Base-by-base conservation (phyloP, 2,113 vertebrate species). In the Crotalus horridus region DNA sequence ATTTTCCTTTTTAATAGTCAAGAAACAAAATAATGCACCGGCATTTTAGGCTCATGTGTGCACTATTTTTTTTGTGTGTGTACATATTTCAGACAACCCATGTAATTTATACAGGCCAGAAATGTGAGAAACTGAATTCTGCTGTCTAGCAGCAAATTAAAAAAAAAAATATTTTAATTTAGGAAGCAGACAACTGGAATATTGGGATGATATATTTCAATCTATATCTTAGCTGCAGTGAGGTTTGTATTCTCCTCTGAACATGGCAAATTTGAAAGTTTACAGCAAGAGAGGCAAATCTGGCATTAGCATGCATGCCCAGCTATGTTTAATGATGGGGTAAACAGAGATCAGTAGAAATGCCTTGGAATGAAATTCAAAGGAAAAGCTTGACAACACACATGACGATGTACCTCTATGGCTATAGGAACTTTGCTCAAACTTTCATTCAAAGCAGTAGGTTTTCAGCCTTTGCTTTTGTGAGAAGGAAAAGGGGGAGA, bases 391-490 rank as follows among this genome's bases (percentile, higher is more conserved):
- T 89, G 92, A 85, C 55, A 64, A 43, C 21, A 54, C 48, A 55
- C 20, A 2, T 55, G 48, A 59, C 55, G 93, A 58, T 51, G n/a
- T 20, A 24, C 1, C 1, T 94, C 61, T 90, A 48, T 8, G 91
- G 90, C 94, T 64, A 89, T 46, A 91, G 87, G 59, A 95, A 94
- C 94, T 95, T 96, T 95, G 61, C 93, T 86, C 90, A 91, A 91
- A 95, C 89, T 94, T 51, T 88, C 29, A 94, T 96, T 96, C 93
- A 93, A 88, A 93, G n/a, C 2, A 94, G 87, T 91, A 89, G 88
- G 94, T 95, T 0, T 93, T 94, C 95, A 93, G 51, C 89, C 92
- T 95, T 95, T 94, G 81, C 95, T 96, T 96, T 95, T 93, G 89
- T 93, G 90, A 51, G 56, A 55, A 90, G 87, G 33, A 93, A 93